Base-by-base conservation (phyloP, 2,888 invertebrate species). In the Pilophorus perplexus region DNA sequence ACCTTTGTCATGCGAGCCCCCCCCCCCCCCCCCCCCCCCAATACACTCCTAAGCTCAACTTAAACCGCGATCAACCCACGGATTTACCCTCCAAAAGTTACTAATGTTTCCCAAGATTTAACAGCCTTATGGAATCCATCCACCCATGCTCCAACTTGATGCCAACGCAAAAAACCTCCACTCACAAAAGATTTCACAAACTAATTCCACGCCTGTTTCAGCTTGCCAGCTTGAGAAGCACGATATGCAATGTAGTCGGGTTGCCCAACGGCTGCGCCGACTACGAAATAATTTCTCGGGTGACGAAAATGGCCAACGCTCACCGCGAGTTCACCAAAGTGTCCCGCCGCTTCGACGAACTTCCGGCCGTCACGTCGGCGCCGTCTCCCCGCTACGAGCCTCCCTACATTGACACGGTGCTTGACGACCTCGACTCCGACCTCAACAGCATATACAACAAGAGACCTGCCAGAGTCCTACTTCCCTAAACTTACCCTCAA, bases 271-370 rank as follows among this genome's bases (percentile, higher is more conserved):
- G 86, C 64, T 83, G 87, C 20, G 85, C 88, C 0, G 88, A 89
- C 79, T 86, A 87, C 73, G 89, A 89, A 78, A 82, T 89, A 74
- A 82, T 89, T 67, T 85, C 87, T 33, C 84, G 90, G 0, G 80
- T 92, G 23, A 90, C 91, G 77, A 90, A 90, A 76, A 79, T 92
- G 72, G 88, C 90, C 57, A 88, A 90, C 72, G 91, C 91, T 0
- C 90, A 92, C 77, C 88, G 90, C 73, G 92, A 92, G 78, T 92
- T 91, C 76, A 90, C 91, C 0, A 78, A 89, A 73, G 85, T 60
- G 6, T 50, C 55, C n/a, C 55, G 66, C 2, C 66, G 66, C 12
- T 66, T 57, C 48, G 66, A 66, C 37, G 64, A 50, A 16, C 50
- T 64, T 6, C 64, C 64, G 2, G 52, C 50, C 12, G 64, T 64